Evolutionary conservation across 1,140 invertebrate species (phyloP), one percentile per base, ranked within the genome.

Genomic region (Drosophila punjabiensis): DNA sequence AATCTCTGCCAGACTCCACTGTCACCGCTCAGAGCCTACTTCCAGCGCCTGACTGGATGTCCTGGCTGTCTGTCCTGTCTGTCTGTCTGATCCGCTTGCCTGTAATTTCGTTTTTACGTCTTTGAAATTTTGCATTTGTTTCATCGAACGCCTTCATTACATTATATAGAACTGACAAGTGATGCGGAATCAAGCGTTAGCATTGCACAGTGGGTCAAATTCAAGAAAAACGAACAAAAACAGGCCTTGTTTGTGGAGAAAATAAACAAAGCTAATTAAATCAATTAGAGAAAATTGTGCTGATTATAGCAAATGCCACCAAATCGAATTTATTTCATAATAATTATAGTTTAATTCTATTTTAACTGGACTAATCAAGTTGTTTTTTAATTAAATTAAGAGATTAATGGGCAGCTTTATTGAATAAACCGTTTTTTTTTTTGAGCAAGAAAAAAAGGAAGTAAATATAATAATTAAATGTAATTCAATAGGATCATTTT

Each of bases 91-190:
- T 62, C 76, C 74, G 63, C 75, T 82, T 59, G 60, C 59, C 65
- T 64, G 78, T 84, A 89, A 84, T 89, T 89, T 90, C 70, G 61
- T 81, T 88, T 89, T 73, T 75, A 79, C 86, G 81, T 89, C 79
- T 82, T 83, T 85, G 71, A 89, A 90, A 90, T 89, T 89, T 89
- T 89, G 86, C 85, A 89, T 89, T 89, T 89, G 87, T 89, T 90
- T 86, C 75, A 89, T 89, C 76, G 85, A 89, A 89, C 67, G 85
- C 86, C 86, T 90, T 89, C 86, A 89, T 89, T 90, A 89, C 86
- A 90, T 85, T 64, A 81, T 67, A 85, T 69, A 68, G 69, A 47
- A 75, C 85, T 79, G 85, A 89, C 81, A 90, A 88, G 69, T 79
- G 81, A 76, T 77, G 78, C 66, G 78, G 70, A 74, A 70, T 79